Evolutionary conservation across 2,113 vertebrate genomes (phyloP).

Genomic region (Egretta garzetta): DNA sequence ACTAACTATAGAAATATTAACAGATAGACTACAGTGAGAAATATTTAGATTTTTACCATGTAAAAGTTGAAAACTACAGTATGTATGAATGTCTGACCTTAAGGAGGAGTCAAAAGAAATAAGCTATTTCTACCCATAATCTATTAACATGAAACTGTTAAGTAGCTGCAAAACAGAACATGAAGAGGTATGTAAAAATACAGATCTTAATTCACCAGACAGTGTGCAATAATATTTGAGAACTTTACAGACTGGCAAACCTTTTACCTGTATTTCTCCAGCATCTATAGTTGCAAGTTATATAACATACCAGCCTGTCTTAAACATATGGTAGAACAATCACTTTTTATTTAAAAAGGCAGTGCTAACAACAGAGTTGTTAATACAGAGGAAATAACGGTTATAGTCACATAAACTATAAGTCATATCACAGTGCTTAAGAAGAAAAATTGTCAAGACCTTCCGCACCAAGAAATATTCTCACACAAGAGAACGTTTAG

Average conservation of each 20-base stretch:
- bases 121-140: background rate
- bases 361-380: background rate
- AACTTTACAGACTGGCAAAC: background rate
- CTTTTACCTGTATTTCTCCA: background rate
- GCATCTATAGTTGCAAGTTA: background rate
- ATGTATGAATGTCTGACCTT: background rate
- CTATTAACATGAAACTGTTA: background rate
- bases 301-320: background rate
- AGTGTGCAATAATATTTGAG: background rate
- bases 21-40: background rate
- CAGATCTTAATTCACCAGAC: background rate
- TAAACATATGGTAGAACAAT: background rate
- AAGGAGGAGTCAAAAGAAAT: background rate
- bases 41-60: background rate
- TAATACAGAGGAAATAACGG: background rate
- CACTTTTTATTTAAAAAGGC: background rate
- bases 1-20: background rate
- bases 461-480: background rate
- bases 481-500: background rate
- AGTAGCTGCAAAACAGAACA: background rate
- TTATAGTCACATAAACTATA: background rate
- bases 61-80: background rate
- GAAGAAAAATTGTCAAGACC: background rate
- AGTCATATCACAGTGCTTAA: background rate
- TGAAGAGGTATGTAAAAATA: background rate